Evolutionary conservation across 2,797 vertebrate genomes (phyloP).

Genomic region (Hyperoplus lanceolatus): DNA sequence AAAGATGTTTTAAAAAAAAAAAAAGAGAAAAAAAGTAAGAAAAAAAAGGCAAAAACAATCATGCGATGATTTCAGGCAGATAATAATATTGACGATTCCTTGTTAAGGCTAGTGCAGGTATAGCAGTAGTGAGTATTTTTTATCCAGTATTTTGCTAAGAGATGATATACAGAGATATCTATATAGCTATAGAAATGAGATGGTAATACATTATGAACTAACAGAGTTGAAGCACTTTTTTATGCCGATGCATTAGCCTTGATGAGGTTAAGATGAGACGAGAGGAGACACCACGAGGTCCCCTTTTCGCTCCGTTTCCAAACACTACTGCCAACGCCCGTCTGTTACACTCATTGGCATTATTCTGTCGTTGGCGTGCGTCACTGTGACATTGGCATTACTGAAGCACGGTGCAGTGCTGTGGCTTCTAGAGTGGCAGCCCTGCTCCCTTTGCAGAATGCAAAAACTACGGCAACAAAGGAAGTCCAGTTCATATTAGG

Average conservation of each 20-base stretch:
- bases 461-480: slow-evolving; percentile 44
- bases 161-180: slow-evolving; percentile 85
- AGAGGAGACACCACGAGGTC: slow-evolving; percentile 20
- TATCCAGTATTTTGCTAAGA: slow-evolving; percentile 87
- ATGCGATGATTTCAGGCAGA: slow-evolving; percentile 73
- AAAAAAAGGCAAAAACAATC: slow-evolving; percentile 76
- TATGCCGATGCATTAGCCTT: slow-evolving; percentile 80
- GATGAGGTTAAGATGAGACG: slow-evolving; percentile 69
- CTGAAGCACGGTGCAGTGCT: slow-evolving; percentile 42
- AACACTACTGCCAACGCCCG: slow-evolving; percentile 77
- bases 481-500: slow-evolving; percentile 35
- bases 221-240: slow-evolving; percentile 88
- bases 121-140: slow-evolving; percentile 82
- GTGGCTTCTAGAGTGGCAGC: slow-evolving; percentile 23
- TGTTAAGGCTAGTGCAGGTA: slow-evolving; percentile 78
- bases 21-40: slow-evolving; percentile 57
- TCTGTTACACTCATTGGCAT: slow-evolving; percentile 77
- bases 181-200: slow-evolving; percentile 84
- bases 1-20: slow-evolving; percentile 47
- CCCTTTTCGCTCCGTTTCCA: slow-evolving; percentile 49
- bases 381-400: slow-evolving; percentile 81
- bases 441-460: slow-evolving; percentile 39
- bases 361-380: slow-evolving; percentile 68
- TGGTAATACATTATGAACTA: slow-evolving; percentile 81
- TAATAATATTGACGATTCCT: slow-evolving; percentile 75